Percentiles rank a stretch among this genome's conserved stretches.
These are phyloP conservation scores for Macroteleia sp. DNA, from an alignment of 2,888 invertebrate genomes.

Conservation along the genomic window DNA sequence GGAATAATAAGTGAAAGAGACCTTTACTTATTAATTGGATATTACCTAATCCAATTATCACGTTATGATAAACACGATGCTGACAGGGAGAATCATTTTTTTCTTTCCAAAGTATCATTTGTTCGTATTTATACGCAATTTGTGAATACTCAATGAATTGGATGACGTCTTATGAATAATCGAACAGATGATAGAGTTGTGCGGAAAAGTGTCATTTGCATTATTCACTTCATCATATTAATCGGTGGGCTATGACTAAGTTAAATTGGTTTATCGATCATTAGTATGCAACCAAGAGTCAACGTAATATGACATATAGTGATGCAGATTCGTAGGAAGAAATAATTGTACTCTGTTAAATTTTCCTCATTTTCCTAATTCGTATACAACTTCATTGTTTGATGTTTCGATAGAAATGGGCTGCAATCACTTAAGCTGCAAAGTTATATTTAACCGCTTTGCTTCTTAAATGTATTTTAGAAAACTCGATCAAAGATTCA, in stretches of 20 bases:
- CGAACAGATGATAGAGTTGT: slow-evolving; percentile 21
- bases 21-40: too few species aligned
- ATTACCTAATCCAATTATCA: slow-evolving; percentile 8
- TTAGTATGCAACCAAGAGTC: slow-evolving; percentile 36
- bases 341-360: slow-evolving; percentile 25
- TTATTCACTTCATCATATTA: slow-evolving; percentile 44
- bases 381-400: neutral
- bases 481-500: too few species aligned
- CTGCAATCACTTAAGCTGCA: too few species aligned
- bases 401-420: neutral
- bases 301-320: slow-evolving; percentile 19
- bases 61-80: slow-evolving; percentile 3
- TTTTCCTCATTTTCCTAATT: slow-evolving; percentile 26
- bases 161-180: slow-evolving; percentile 51
- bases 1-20: too few species aligned
- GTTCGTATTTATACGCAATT: slow-evolving; percentile 32
- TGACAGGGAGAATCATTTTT: too few species aligned
- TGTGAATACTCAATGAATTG: slow-evolving; percentile 39
- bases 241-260: slow-evolving; percentile 55
- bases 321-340: slow-evolving; percentile 1
- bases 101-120: slow-evolving; percentile 1
- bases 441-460: slow-evolving; percentile 5
- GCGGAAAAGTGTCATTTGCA: slow-evolving; percentile 55
- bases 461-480: neutral
- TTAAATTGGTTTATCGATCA: slow-evolving; percentile 64